These are phyloP conservation scores for Odontocolon sp. DNA, from an alignment of 2,888 invertebrate genomes.

Conservation along the genomic window DNA sequence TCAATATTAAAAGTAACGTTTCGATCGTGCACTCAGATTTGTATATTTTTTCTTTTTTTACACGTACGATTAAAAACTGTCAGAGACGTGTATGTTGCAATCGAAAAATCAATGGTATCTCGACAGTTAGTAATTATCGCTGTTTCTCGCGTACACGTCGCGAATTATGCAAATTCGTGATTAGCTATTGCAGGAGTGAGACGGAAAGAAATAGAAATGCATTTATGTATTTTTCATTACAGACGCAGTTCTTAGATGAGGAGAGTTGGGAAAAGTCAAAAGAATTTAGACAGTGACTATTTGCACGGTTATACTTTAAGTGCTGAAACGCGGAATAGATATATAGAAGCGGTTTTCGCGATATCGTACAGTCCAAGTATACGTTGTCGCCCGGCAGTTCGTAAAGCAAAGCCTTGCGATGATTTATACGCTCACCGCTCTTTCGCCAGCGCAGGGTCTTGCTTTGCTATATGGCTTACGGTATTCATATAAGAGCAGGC, in stretches of 20 bases:
- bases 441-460: constrained; percentile 7
- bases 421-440: constrained; percentile 32
- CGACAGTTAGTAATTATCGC: constrained; percentile 30
- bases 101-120: constrained; percentile 24
- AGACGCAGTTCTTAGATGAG: neutral
- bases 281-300: neutral
- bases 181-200: constrained; percentile 1
- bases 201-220: constrained; percentile 9
- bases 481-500: neutral
- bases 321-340: neutral
- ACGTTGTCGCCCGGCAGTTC: constrained; percentile 5
- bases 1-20: too few relatives aligned
- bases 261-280: constrained; percentile 3
- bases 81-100: neutral
- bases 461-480: neutral
- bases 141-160: constrained; percentile 17
- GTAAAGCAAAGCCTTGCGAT: constrained; percentile 19
- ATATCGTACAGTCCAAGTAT: neutral
- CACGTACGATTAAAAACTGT: too few relatives aligned
- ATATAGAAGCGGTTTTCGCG: neutral
- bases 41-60: too few relatives aligned
- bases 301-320: too few relatives aligned
- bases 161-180: constrained; percentile 37
- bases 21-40: too few relatives aligned
- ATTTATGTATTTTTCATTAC: neutral